A percentile compares a stretch with the other conserved stretches of the same genome.
These are phyloP conservation scores for Peromyscus maniculatus DNA, from an alignment of 2,113 vertebrate species.

Conservation along the genomic window DNA sequence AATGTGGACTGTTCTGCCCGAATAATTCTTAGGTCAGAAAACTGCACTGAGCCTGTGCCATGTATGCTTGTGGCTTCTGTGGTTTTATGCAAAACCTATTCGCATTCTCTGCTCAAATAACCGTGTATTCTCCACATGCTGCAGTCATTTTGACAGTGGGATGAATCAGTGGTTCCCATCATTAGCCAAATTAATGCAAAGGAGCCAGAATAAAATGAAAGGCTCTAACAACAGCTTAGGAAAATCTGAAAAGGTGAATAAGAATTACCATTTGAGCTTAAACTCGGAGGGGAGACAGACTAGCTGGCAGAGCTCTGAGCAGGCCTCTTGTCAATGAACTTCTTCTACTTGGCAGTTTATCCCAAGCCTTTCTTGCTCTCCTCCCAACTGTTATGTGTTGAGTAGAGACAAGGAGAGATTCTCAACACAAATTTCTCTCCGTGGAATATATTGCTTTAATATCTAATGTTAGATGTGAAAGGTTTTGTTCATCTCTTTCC, in stretches of 20 bases:
- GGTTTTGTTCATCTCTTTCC: slow-evolving; percentile 81
- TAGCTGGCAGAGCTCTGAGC: background rate
- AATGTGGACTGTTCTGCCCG: background rate
- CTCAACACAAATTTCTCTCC: background rate
- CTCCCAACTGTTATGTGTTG: slow-evolving; percentile 54
- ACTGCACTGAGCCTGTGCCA: background rate
- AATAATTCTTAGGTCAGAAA: slow-evolving; percentile 21
- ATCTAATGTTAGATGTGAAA: slow-evolving; percentile 81
- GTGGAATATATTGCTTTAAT: slow-evolving; percentile 80
- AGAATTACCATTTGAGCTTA: slow-evolving; percentile 44
- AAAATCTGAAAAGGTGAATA: slow-evolving; percentile 44
- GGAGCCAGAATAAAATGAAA: slow-evolving; percentile 27
- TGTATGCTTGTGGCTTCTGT: background rate
- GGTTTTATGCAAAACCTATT: slow-evolving; percentile 25
- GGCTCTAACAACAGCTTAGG: background rate
- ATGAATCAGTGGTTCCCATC: background rate
- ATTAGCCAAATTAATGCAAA: slow-evolving; percentile 19
- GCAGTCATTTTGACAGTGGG: background rate
- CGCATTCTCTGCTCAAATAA: slow-evolving; percentile 12
- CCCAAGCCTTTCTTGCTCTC: background rate
- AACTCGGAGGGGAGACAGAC: background rate
- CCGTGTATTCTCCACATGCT: background rate
- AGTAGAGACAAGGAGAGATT: slow-evolving; percentile 56
- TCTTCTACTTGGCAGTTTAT: slow-evolving; percentile 13
- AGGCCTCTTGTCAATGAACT: background rate